These are phyloP conservation scores for Metopolophium dirhodum DNA, from an alignment of 1,140 invertebrate species.

Conservation along the genomic window DNA sequence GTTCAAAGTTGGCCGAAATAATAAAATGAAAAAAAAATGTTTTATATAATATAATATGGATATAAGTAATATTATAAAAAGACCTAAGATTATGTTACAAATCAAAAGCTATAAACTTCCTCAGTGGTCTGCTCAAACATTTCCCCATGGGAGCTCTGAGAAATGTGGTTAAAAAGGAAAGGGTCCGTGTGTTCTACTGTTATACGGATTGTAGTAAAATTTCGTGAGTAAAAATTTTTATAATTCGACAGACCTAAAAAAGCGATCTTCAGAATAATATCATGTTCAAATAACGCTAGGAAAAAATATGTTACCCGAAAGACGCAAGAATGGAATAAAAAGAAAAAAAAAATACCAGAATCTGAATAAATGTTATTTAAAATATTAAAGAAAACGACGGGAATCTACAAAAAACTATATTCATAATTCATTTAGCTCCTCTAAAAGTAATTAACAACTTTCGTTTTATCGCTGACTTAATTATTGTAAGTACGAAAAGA, in stretches of 20 bases:
- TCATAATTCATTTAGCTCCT: neutral
- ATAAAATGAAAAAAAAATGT: neutral
- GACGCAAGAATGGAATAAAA: neutral
- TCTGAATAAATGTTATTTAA: neutral
- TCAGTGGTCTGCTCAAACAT: neutral
- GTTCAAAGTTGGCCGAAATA: neutral
- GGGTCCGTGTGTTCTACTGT: neutral
- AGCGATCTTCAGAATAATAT: neutral
- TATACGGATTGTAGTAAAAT: neutral
- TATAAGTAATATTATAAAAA: conserved; percentile 13
- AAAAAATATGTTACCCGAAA: neutral
- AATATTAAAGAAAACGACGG: neutral
- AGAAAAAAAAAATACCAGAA: neutral
- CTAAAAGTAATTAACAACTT: neutral
- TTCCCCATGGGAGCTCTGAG: neutral
- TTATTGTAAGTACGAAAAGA: neutral
- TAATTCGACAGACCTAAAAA: neutral
- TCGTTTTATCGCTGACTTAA: neutral
- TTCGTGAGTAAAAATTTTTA: neutral
- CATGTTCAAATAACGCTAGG: neutral
- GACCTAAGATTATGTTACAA: neutral
- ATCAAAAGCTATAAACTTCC: conserved; percentile 12
- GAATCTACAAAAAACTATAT: neutral
- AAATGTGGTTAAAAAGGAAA: conserved; percentile 4
- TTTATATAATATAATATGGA: neutral